Evolutionary conservation across 2,797 vertebrate genomes (phyloP).

Genomic region (Acanthurus leucopareius): DNA sequence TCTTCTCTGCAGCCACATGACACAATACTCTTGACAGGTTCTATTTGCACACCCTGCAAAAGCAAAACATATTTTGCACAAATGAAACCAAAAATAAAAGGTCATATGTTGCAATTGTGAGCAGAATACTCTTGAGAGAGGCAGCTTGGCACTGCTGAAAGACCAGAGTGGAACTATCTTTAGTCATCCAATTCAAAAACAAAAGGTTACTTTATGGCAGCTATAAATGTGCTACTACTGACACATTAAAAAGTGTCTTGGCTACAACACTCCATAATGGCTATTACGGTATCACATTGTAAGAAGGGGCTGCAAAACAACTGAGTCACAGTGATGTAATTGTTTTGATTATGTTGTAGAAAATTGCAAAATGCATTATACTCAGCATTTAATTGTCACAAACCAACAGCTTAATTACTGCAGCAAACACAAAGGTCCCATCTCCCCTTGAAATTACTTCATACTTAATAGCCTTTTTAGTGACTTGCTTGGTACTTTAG

Average conservation of each 20-base stretch:
- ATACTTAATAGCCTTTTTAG: conserved; percentile 47
- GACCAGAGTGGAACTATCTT: conserved; percentile 80
- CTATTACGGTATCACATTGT: conserved; percentile 51
- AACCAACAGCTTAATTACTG: conserved; percentile 46
- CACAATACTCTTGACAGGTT: conserved; percentile 82
- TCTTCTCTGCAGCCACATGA: conserved; percentile 76
- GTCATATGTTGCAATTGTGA: conserved; percentile 75
- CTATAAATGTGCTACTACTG: conserved; percentile 78
- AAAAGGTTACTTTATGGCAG: conserved; percentile 78
- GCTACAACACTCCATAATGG: conserved; percentile 53
- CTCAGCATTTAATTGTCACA: conserved; percentile 53
- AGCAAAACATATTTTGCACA: conserved; percentile 85
- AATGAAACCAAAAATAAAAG: conserved; percentile 77
- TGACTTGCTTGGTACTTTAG: conserved; percentile 53
- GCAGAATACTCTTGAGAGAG: conserved; percentile 69
- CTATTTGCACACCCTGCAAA: conserved; percentile 74
- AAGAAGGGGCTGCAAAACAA: conserved; percentile 64
- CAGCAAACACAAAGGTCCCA: conserved; percentile 39
- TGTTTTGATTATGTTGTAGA: conserved; percentile 48
- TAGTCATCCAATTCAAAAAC: conserved; percentile 79
- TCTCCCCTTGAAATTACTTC: conserved; percentile 33
- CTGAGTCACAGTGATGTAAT: conserved; percentile 50
- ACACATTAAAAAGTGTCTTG: conserved; percentile 67
- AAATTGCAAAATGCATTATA: conserved; percentile 51
- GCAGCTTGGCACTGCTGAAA: conserved; percentile 71